These are phyloP conservation scores for Agrypnus murinus DNA, from an alignment of 2,888 invertebrate genomes.

Conservation along the genomic window DNA sequence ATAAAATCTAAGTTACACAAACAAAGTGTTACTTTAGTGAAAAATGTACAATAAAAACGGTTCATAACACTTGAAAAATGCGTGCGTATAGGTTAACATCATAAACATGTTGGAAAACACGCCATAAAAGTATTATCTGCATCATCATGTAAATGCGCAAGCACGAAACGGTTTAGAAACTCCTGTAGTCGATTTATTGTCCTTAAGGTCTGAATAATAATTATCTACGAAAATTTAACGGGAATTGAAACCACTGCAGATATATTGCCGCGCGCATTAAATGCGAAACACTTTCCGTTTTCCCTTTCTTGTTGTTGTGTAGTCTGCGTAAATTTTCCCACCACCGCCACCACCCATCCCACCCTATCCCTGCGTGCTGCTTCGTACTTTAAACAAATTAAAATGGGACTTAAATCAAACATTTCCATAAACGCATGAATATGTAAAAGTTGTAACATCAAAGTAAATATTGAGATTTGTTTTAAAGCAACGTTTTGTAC, in stretches of 20 bases:
- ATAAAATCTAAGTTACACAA: not conserved
- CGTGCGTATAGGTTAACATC: constrained; percentile 28
- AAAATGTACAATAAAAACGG: constrained; percentile 15
- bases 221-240: not conserved
- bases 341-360: too few relatives aligned
- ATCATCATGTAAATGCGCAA: constrained; percentile 26
- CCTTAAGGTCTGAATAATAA: constrained; percentile 1
- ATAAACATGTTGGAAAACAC: constrained; percentile 35
- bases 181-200: constrained; percentile 3
- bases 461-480: constrained; percentile 52
- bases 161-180: constrained; percentile 24
- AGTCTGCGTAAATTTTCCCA: constrained; percentile 21
- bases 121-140: constrained; percentile 34
- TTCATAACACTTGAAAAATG: constrained; percentile 28
- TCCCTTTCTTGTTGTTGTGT: constrained; percentile 4
- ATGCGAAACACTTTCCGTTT: constrained; percentile 7
- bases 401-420: constrained; percentile 45
- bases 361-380: too few relatives aligned
- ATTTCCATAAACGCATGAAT: constrained; percentile 52
- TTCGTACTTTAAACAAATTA: constrained; percentile 42
- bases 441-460: constrained; percentile 55
- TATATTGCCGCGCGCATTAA: not conserved
- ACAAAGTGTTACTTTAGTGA: constrained; percentile 3
- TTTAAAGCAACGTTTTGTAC: constrained; percentile 51
- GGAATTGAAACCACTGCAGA: not conserved